These are phyloP conservation scores for Carabus problematicus DNA, from an alignment of 2,888 invertebrate genomes.

Conservation along the genomic window DNA sequence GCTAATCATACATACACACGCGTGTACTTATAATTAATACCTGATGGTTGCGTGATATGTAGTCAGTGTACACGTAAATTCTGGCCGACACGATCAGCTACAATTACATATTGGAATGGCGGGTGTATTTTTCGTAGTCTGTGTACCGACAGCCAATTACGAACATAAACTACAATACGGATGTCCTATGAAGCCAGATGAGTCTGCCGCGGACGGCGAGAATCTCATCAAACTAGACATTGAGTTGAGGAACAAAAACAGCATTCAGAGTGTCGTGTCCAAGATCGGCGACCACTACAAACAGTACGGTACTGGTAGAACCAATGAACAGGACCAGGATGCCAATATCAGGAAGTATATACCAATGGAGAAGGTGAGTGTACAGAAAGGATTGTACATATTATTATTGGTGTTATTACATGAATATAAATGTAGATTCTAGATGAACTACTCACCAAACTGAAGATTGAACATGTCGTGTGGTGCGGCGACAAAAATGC, in stretches of 20 bases:
- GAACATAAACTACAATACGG: slow-evolving; percentile 68
- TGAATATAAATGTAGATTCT: slow-evolving; percentile 62
- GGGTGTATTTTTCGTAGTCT: slow-evolving; percentile 73
- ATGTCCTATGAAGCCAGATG: slow-evolving; percentile 44
- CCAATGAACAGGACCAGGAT: slow-evolving; percentile 52
- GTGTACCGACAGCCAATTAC: slow-evolving; percentile 72
- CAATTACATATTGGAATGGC: too few species aligned
- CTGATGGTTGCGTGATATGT: too few species aligned
- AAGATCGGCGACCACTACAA: slow-evolving; percentile 28
- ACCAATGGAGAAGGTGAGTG: slow-evolving; percentile 72
- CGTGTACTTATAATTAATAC: too few species aligned
- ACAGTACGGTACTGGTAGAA: slow-evolving; percentile 41
- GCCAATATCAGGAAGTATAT: slow-evolving; percentile 61
- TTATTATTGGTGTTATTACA: slow-evolving; percentile 15
- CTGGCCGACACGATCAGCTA: too few species aligned
- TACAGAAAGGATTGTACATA: slow-evolving; percentile 6
- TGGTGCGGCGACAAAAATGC: slow-evolving; percentile 74
- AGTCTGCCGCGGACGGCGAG: slow-evolving; percentile 45
- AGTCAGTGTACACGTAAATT: too few species aligned
- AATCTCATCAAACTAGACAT: slow-evolving; percentile 58
- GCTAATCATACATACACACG: too few species aligned
- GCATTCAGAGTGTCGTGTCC: slow-evolving; percentile 15
- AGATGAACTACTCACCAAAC: slow-evolving; percentile 70
- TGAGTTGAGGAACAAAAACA: slow-evolving; percentile 56
- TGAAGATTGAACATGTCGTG: slow-evolving; percentile 72